Percentiles rank a stretch among this genome's conserved stretches.
Conservation (phyloP, 2,113 vertebrate genomes). For the Phoxinus phoxinus region DNA sequence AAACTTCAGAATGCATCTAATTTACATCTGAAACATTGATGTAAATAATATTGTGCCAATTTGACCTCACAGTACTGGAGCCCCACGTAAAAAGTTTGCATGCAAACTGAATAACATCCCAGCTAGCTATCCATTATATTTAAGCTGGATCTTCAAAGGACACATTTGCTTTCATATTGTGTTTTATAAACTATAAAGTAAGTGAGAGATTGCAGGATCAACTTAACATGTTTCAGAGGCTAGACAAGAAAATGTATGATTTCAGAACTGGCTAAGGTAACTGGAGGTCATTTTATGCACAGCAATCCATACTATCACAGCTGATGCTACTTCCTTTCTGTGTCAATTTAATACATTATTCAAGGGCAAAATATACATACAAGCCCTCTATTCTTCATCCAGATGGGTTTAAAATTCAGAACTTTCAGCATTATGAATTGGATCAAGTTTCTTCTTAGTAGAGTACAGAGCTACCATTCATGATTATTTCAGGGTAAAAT, state of each 20-base stretch:
- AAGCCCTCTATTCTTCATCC: constrained; percentile 24
- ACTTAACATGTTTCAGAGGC: not conserved
- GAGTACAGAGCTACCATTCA: constrained; percentile 9
- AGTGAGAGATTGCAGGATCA: not conserved
- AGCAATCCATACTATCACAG: not conserved
- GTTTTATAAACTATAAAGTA: not conserved
- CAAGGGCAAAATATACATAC: constrained; percentile 35
- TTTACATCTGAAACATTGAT: not conserved
- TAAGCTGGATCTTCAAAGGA: constrained; percentile 6
- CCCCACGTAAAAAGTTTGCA: not conserved
- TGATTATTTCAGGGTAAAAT: not conserved
- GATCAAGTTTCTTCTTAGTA: constrained; percentile 13
- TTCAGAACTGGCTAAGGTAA: not conserved
- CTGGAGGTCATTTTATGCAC: not conserved
- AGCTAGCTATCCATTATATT: not conserved
- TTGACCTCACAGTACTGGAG: not conserved
- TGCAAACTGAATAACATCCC: not conserved
- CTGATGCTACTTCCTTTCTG: not conserved
- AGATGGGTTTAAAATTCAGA: constrained; percentile 50
- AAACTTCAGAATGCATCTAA: not conserved
- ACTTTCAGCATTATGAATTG: constrained; percentile 19
- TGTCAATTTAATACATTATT: constrained; percentile 40
- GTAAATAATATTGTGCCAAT: constrained; percentile 20
- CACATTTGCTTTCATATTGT: not conserved
- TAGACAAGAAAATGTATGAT: not conserved